These are phyloP conservation scores for Cactoblastis cactorum DNA, from an alignment of 2,888 invertebrate species.

Conservation along the genomic window DNA sequence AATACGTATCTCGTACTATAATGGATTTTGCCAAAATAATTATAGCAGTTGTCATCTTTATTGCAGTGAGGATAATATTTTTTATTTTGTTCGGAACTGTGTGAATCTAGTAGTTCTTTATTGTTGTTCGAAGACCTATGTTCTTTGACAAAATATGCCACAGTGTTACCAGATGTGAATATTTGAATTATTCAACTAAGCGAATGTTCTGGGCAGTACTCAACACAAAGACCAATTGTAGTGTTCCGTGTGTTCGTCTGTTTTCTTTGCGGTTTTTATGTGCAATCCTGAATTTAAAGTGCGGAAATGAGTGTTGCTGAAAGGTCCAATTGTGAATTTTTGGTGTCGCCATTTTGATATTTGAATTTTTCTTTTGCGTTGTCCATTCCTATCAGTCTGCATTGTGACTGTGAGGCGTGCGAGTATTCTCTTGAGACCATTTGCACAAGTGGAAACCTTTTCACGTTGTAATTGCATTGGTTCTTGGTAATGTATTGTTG, in stretches of 20 bases:
- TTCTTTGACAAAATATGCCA: constrained; percentile 20
- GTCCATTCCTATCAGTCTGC: not conserved
- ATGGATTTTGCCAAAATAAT: too few species aligned
- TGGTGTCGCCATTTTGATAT: constrained; percentile 7
- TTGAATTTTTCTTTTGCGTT: constrained; percentile 2
- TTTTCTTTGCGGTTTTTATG: constrained; percentile 27
- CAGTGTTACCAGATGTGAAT: constrained; percentile 41
- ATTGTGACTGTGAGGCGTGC: not conserved
- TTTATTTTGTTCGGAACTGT: too few species aligned
- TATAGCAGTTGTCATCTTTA: too few species aligned
- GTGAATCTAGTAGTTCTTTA: too few species aligned
- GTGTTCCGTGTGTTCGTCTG: constrained; percentile 25
- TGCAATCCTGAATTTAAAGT: constrained; percentile 25
- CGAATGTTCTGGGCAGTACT: constrained; percentile 36
- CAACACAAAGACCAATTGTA: constrained; percentile 22
- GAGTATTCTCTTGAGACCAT: not conserved
- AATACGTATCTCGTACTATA: too few species aligned
- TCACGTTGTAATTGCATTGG: not conserved
- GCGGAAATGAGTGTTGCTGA: constrained; percentile 15
- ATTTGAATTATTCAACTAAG: constrained; percentile 61
- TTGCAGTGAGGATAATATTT: too few species aligned
- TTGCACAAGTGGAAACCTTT: not conserved
- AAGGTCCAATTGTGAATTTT: constrained; percentile 2
- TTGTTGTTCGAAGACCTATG: too few species aligned
- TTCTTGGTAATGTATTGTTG: not conserved